phyloP scores from a whole-genome alignment of 2,888 invertebrate species.

The Deilephila porcellus region DNA sequence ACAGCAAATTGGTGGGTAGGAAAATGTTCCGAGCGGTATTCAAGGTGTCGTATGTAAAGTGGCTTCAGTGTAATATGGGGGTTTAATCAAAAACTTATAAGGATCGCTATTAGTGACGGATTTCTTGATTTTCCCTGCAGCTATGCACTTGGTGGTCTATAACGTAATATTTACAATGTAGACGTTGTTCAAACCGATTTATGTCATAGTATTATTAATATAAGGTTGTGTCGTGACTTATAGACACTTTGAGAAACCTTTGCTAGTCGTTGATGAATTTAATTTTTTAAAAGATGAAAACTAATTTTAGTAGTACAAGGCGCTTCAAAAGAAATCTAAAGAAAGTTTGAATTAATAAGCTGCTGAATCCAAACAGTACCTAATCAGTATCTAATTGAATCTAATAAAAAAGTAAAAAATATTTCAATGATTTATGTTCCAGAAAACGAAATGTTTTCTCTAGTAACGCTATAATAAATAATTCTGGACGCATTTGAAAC shows the following conservation, averaged over 20 bases:
- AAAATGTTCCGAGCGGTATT: slow-evolving; percentile 19
- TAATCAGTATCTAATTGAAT: no score
- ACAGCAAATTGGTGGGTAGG: slow-evolving; percentile 41
- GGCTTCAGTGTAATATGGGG: not conserved
- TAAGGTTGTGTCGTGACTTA: no score
- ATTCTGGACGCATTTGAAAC: not conserved
- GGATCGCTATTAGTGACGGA: slow-evolving; percentile 13
- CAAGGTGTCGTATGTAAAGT: slow-evolving; percentile 22
- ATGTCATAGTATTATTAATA: not conserved
- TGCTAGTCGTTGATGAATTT: no score
- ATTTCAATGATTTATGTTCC: not conserved
- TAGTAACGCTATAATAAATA: not conserved
- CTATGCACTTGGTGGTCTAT: slow-evolving; percentile 8
- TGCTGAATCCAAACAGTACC: no score
- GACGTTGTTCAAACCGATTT: not conserved
- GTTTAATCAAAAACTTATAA: slow-evolving; percentile 25
- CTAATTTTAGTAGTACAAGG: no score
- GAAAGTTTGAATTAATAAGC: no score
- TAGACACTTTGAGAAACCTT: no score
- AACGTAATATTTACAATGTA: not conserved
- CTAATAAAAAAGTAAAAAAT: no score
- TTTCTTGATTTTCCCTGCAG: not conserved
- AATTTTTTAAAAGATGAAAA: no score
- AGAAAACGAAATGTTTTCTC: not conserved
- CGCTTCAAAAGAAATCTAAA: no score